Evolutionary conservation across 1,140 invertebrate genomes (phyloP).

Genomic region (Caenorhabditis remanei): DNA sequence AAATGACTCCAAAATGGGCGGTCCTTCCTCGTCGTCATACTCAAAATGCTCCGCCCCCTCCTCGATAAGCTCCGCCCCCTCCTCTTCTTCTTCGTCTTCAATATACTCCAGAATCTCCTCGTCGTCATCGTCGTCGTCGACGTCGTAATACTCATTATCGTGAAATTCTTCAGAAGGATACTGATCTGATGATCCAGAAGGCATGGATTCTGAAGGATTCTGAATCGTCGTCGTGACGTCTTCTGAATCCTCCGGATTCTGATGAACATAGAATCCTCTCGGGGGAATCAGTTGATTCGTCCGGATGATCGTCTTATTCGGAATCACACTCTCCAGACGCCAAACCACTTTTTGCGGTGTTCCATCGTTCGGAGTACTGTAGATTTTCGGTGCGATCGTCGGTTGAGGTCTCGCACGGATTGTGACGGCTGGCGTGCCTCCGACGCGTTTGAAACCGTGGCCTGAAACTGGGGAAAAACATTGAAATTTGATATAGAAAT

Average conservation of each 20-base stretch:
- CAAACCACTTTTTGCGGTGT: not conserved
- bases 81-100: not conserved
- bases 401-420: not conserved
- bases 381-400: conserved; percentile 13
- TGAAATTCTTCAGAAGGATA: too few relatives aligned
- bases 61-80: not conserved
- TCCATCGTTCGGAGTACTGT: not conserved
- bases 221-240: too few relatives aligned
- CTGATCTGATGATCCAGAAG: too few relatives aligned
- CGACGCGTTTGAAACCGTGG: not conserved
- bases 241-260: not conserved
- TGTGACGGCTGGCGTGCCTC: not conserved
- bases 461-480: too few relatives aligned
- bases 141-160: not conserved
- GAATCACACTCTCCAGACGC: not conserved
- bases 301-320: not conserved
- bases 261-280: too few relatives aligned
- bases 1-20: conserved; percentile 7
- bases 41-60: not conserved
- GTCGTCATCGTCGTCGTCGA: not conserved
- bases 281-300: not conserved
- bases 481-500: too few relatives aligned
- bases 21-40: not conserved
- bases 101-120: not conserved
- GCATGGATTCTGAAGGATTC: too few relatives aligned